These are phyloP conservation scores for Helobdella robusta DNA, from an alignment of 2,888 invertebrate genomes.

Conservation along the genomic window DNA sequence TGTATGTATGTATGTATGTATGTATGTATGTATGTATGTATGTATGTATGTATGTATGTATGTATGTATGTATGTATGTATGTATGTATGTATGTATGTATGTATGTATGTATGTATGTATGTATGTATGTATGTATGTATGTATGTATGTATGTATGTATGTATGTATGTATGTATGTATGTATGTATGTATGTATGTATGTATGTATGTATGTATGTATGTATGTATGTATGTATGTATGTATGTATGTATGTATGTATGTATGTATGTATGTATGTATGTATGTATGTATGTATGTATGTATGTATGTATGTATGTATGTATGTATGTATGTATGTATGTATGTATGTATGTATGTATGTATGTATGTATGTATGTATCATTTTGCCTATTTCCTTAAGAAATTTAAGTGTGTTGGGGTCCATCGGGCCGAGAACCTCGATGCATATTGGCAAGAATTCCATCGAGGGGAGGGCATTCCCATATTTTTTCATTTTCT, in stretches of 20 bases:
- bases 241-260: conserved; percentile 14
- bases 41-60: not conserved
- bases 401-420: too few relatives aligned
- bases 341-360: conserved; percentile 17
- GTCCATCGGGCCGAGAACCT: too few relatives aligned
- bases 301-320: conserved; percentile 24
- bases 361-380: conserved; percentile 9
- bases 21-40: not conserved
- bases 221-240: conserved; percentile 8
- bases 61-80: conserved; percentile 4
- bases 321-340: conserved; percentile 21
- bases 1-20: not conserved
- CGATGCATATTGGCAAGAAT: too few relatives aligned
- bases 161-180: too few relatives aligned
- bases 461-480: too few relatives aligned
- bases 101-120: too few relatives aligned
- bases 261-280: conserved; percentile 20
- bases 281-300: conserved; percentile 22
- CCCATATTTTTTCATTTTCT: too few relatives aligned
- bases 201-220: conserved; percentile 7
- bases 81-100: too few relatives aligned
- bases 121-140: too few relatives aligned
- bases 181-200: too few relatives aligned
- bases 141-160: too few relatives aligned
- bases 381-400: too few relatives aligned